Conservation (phyloP, 2,888 invertebrate species). For the Apotomis capreana region DNA sequence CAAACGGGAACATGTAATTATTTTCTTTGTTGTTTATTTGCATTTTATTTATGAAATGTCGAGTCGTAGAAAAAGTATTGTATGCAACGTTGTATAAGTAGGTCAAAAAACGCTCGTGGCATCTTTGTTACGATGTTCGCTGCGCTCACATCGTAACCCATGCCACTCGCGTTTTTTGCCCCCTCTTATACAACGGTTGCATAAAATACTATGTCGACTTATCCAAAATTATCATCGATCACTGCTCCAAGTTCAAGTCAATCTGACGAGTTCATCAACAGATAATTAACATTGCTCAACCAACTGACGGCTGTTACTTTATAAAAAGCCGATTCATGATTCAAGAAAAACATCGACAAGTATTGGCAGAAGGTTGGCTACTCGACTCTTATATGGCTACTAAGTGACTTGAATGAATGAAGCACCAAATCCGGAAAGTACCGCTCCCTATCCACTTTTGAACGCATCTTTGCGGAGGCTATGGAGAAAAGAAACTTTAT, state of each 20-base stretch:
- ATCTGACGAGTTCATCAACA: constrained; percentile 1
- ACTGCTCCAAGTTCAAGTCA: neutral
- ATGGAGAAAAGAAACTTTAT: constrained; percentile 1
- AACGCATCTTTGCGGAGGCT: neutral
- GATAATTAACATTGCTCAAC: constrained; percentile 8
- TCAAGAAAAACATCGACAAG: constrained; percentile 21
- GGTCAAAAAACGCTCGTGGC: too few species aligned
- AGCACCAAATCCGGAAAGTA: constrained; percentile 33
- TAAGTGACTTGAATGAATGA: constrained; percentile 34
- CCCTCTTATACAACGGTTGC: too few species aligned
- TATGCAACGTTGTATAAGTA: too few species aligned
- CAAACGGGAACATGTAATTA: too few species aligned
- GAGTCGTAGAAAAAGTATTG: too few species aligned
- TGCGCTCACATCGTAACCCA: too few species aligned
- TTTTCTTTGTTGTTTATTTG: too few species aligned
- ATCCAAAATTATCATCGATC: neutral
- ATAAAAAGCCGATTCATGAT: constrained; percentile 14
- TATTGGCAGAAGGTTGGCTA: constrained; percentile 24
- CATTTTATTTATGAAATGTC: too few species aligned
- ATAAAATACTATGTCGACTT: too few species aligned
- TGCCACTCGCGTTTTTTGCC: too few species aligned
- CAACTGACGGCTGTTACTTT: constrained; percentile 1
- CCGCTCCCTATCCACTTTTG: neutral
- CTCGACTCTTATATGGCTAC: constrained; percentile 35
- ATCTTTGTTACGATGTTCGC: too few species aligned